A percentile compares a stretch with the other conserved stretches of the same genome.
Conservation (phyloP, 2,113 vertebrate species). For the Crotophaga sulcirostris region DNA sequence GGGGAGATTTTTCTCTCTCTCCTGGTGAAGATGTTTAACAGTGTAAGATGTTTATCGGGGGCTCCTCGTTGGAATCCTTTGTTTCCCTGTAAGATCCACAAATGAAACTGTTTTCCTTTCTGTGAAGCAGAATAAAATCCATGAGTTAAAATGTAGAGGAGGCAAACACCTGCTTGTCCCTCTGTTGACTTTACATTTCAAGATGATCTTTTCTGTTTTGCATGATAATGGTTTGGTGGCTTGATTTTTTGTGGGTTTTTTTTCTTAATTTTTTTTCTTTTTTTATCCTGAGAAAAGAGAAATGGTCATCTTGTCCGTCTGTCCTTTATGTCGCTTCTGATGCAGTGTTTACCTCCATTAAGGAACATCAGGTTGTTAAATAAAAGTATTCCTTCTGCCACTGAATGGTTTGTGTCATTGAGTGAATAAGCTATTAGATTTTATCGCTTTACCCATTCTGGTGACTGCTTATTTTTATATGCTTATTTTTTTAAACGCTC, state of each 20-base stretch:
- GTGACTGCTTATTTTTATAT: not conserved
- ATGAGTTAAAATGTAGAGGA: conserved; percentile 11
- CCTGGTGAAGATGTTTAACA: conserved; percentile 56
- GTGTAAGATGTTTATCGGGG: conserved; percentile 45
- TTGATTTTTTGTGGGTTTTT: not conserved
- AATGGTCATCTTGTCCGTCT: not conserved
- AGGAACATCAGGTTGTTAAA: not conserved
- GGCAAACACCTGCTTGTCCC: conserved; percentile 42
- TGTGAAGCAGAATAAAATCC: not conserved
- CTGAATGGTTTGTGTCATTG: not conserved
- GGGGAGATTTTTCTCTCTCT: conserved; percentile 77
- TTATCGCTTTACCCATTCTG: not conserved
- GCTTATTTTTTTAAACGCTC: not conserved
- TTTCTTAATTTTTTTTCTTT: not conserved
- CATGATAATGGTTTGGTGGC: not conserved
- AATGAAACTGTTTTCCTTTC: conserved; percentile 28
- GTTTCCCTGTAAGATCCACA: not conserved
- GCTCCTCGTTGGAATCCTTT: conserved; percentile 26
- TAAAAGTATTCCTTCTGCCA: not conserved
- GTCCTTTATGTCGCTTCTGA: not conserved
- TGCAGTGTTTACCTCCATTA: not conserved
- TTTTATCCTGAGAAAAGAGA: not conserved
- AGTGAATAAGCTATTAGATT: not conserved
- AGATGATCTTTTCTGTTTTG: not conserved
- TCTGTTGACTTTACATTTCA: not conserved